Conservation (phyloP, 1,140 invertebrate species). For the Pseudachorutes palmiensis region DNA sequence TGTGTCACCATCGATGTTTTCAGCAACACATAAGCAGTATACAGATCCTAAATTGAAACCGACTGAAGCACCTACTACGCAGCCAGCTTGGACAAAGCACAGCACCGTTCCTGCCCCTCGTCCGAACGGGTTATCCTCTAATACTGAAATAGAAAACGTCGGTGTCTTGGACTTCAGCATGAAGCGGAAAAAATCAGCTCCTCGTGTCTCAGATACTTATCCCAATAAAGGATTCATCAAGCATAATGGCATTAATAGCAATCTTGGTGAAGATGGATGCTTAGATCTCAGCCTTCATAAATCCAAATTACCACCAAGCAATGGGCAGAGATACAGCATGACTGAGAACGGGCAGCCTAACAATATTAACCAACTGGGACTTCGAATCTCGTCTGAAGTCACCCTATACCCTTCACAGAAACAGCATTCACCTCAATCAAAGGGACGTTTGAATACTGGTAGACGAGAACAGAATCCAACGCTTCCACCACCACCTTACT, state of each 20-base stretch:
- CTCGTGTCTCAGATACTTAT: neutral
- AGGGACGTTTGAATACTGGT: no score
- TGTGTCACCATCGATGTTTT: conserved; percentile 23
- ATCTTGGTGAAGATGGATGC: neutral
- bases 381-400: conserved; percentile 35
- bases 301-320: neutral
- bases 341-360: conserved; percentile 33
- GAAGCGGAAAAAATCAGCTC: neutral
- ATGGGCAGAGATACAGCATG: conserved; percentile 1
- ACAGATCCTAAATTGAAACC: conserved; percentile 19
- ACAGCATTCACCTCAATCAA: no score
- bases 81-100: neutral
- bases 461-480: no score
- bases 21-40: conserved; percentile 26
- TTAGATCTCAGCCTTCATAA: conserved; percentile 3
- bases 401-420: conserved; percentile 32
- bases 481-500: no score
- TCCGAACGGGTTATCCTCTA: neutral
- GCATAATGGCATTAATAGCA: neutral
- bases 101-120: neutral
- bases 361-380: conserved; percentile 32
- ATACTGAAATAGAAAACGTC: neutral
- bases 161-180: conserved; percentile 29
- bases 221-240: neutral
- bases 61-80: neutral